Evolutionary conservation across 2,797 vertebrate species (phyloP), one percentile per base, ranked within the genome.

Genomic region (Knipowitschia caucasica): DNA sequence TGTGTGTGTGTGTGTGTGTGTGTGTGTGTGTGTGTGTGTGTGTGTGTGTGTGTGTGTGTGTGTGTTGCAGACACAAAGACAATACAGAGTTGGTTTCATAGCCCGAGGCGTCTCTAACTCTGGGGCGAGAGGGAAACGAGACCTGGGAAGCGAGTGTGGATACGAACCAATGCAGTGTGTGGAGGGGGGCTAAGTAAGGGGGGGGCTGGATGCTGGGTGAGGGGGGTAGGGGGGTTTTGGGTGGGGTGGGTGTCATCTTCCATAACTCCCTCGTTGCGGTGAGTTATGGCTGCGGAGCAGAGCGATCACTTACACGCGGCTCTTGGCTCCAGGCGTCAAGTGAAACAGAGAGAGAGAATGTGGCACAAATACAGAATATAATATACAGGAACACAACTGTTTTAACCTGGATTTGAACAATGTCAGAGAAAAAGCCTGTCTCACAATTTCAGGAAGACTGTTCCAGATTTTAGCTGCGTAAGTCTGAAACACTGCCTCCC

Each of bases 21-120:
- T n/a, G n/a, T n/a, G n/a, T n/a, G n/a, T n/a, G n/a, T n/a, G n/a
- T n/a, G n/a, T n/a, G n/a, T n/a, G n/a, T n/a, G n/a, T n/a, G n/a
- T 42, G 21, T 7, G 12, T 14, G 40, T 25, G 61, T 53, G 56
- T 50, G 56, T 34, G 29, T 54, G 34, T 20, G 49, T 42, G 30
- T 42, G 50, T 21, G 56, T 50, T 49, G 59, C 18, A 1, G 17
- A 38, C 8, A 20, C 54, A 67, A 52, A 73, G 78, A 72, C 75
- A 71, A 81, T 76, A 84, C 77, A 71, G 81, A 80, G 73, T 67
- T 62, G 60, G 89, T 90, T 89, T 89, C 89, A 86, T 78, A 71
- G 47, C 88, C 82, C 7, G 38, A 68, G 86, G 88, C 71, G 34
- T 81, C 82, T 40, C 71, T 71, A 36, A 64, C n/a, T n/a, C n/a